These are phyloP conservation scores for Popillia japonica DNA, from an alignment of 1,140 invertebrate species.

Conservation along the genomic window DNA sequence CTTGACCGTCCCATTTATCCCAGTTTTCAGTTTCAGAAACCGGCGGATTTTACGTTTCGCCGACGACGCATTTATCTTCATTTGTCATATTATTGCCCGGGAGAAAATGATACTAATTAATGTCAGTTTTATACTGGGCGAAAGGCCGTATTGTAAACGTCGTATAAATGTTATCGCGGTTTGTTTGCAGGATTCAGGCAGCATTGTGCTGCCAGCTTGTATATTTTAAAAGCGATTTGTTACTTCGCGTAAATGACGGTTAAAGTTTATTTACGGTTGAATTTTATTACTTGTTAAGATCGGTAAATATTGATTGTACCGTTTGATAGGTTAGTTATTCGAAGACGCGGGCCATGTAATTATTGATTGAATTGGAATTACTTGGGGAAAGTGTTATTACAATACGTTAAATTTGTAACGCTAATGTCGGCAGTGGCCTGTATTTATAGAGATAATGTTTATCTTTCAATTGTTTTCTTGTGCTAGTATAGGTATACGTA, in stretches of 20 bases:
- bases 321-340: not conserved
- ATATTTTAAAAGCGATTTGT: not conserved
- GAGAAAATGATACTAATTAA: not conserved
- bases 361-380: not conserved
- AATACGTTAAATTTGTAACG: too few species aligned
- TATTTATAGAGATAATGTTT: too few species aligned
- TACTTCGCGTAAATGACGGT: not conserved
- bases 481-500: too few species aligned
- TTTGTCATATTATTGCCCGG: not conserved
- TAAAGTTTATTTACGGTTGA: not conserved
- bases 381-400: too few species aligned
- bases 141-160: not conserved
- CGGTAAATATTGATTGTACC: not conserved
- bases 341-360: not conserved
- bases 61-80: not conserved
- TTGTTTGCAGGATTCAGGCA: not conserved
- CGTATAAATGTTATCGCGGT: not conserved
- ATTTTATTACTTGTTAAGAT: constrained; percentile 8
- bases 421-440: too few species aligned
- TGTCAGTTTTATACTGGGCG: not conserved
- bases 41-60: not conserved
- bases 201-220: not conserved
- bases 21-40: not conserved
- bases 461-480: too few species aligned
- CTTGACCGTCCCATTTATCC: not conserved